A percentile compares a stretch with the other conserved stretches of the same genome.
Evolutionary conservation across 2,797 vertebrate species (phyloP).

Genomic region (Sebastes aleutianus): DNA sequence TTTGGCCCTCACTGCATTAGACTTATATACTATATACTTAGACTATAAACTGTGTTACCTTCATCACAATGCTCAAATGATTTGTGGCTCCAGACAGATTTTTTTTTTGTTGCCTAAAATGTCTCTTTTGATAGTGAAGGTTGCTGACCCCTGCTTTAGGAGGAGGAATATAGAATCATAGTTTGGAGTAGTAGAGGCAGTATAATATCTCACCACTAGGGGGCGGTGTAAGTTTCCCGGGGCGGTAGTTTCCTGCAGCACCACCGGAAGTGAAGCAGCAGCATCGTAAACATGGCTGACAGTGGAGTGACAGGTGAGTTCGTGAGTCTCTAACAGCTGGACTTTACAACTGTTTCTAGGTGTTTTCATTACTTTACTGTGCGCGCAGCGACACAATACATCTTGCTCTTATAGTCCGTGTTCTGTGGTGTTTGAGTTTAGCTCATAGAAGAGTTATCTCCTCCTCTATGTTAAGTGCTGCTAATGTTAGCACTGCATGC

Average conservation of each 20-base stretch:
- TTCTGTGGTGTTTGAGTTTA: neutral
- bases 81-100: too few relatives aligned
- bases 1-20: too few relatives aligned
- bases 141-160: too few relatives aligned
- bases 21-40: too few relatives aligned
- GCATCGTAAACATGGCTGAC: constrained; percentile 83
- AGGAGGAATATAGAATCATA: too few relatives aligned
- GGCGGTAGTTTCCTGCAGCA: neutral
- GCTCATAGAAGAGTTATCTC: neutral
- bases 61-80: too few relatives aligned
- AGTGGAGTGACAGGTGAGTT: constrained; percentile 69
- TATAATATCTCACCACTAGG: neutral
- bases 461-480: constrained; percentile 18
- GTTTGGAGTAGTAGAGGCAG: neutral
- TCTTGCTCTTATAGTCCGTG: rapidly evolving
- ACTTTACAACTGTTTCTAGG: neutral
- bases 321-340: constrained; percentile 48
- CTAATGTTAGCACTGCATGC: constrained; percentile 65
- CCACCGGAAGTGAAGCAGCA: constrained; percentile 45
- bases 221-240: neutral
- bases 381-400: rapidly evolving
- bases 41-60: too few relatives aligned
- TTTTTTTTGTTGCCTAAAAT: too few relatives aligned
- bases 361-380: neutral
- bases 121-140: too few relatives aligned